phyloP scores from a whole-genome alignment of 2,113 vertebrate genomes.

The Ramphastos sulfuratus region DNA sequence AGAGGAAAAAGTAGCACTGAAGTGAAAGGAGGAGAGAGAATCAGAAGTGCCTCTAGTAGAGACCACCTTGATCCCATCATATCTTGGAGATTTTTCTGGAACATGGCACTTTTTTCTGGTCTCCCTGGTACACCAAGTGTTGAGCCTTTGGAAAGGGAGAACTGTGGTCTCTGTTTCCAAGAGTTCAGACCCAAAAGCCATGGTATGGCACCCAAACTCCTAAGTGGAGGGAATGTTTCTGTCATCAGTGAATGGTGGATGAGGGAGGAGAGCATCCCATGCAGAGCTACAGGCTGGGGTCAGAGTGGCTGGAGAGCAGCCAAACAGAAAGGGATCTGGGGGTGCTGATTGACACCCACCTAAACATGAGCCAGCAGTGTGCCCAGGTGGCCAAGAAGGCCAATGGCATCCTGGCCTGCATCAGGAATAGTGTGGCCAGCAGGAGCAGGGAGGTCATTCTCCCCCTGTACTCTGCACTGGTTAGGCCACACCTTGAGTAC shows the following conservation, averaged over 20 bases:
- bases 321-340: too few relatives aligned
- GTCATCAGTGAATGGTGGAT: accelerated
- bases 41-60: not conserved
- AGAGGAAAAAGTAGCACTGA: not conserved
- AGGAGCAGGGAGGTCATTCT: too few relatives aligned
- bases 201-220: too few relatives aligned
- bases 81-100: not conserved
- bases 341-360: too few relatives aligned
- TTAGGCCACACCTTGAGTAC: too few relatives aligned
- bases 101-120: not conserved
- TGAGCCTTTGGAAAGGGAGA: not conserved
- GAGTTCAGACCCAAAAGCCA: not conserved
- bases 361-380: too few relatives aligned
- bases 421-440: too few relatives aligned
- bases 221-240: not conserved
- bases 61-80: not conserved
- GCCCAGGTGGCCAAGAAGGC: too few relatives aligned
- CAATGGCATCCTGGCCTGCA: too few relatives aligned
- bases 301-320: too few relatives aligned
- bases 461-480: too few relatives aligned
- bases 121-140: not conserved
- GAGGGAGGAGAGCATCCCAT: not conserved
- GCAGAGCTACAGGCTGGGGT: too few relatives aligned
- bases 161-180: not conserved
- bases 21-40: not conserved